These are phyloP conservation scores for Tragelaphus strepsiceros DNA, from an alignment of 2,113 vertebrate species.

Conservation along the genomic window DNA sequence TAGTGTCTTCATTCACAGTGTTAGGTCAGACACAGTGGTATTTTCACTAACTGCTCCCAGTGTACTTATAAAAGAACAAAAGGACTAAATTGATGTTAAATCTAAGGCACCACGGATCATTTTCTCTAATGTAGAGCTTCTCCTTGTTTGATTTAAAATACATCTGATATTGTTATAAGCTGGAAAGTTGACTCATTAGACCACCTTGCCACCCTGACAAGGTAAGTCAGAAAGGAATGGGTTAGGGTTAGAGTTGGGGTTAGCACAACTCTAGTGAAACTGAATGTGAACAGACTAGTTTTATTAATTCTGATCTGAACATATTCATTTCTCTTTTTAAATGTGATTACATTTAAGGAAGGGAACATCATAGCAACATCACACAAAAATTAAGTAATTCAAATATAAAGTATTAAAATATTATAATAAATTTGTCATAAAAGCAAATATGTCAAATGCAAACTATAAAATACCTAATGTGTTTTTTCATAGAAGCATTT, in stretches of 20 bases:
- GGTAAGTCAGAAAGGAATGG: not conserved
- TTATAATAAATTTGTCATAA: not conserved
- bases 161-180: not conserved
- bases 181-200: not conserved
- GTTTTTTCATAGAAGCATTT: not conserved
- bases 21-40: not conserved
- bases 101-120: not conserved
- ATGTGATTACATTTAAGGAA: not conserved
- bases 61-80: not conserved
- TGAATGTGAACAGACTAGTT: not conserved
- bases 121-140: not conserved
- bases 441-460: not conserved
- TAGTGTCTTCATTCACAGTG: not conserved
- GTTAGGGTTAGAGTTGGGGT: not conserved
- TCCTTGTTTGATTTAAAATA: constrained; percentile 6
- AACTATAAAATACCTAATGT: not conserved
- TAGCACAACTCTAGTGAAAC: not conserved
- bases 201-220: not conserved
- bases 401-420: not conserved
- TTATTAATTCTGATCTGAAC: not conserved
- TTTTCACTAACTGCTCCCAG: not conserved
- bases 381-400: not conserved
- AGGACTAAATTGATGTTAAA: not conserved
- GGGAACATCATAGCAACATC: not conserved
- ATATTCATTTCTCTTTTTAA: not conserved